Percentiles rank a stretch among this genome's conserved stretches.
phyloP scores from a whole-genome alignment of 2,888 invertebrate genomes.

The Schrankia costaestrigalis region DNA sequence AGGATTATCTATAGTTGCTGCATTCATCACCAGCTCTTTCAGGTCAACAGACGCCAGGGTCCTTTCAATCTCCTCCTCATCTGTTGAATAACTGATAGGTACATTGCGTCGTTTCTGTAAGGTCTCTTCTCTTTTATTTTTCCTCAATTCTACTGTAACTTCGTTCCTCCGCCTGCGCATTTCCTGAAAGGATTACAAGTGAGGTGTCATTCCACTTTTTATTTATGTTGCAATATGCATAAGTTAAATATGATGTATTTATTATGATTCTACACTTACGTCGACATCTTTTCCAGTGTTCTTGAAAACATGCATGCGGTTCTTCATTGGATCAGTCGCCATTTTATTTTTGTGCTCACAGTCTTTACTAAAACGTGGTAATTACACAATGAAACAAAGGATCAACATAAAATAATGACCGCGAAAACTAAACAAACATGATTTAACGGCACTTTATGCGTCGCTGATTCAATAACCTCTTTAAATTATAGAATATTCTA shows the following conservation, averaged over 20 bases:
- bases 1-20: constrained; percentile 89
- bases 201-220: constrained; percentile 22
- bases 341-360: constrained; percentile 82
- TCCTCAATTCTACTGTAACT: constrained; percentile 97
- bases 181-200: constrained; percentile 83
- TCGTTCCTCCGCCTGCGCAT: constrained; percentile 98
- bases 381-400: constrained; percentile 70
- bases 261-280: constrained; percentile 83
- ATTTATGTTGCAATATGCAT: constrained; percentile 2
- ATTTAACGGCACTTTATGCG: constrained; percentile 60
- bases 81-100: constrained; percentile 90
- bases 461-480: constrained; percentile 69
- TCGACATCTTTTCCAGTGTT: constrained; percentile 99
- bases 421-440: constrained; percentile 69
- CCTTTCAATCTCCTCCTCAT: constrained; percentile 88
- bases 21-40: constrained; percentile 91
- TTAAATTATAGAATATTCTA: constrained; percentile 59
- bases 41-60: constrained; percentile 86
- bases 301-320: constrained; percentile 97
- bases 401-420: constrained; percentile 63
- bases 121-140: constrained; percentile 99
- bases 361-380: constrained; percentile 55
- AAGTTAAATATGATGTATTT: constrained; percentile 4
- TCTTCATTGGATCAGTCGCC: constrained; percentile 89
- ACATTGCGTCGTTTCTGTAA: constrained; percentile 98